Percentiles rank a stretch among this genome's conserved stretches.
Conservation (phyloP, 2,888 invertebrate species). For the Caenorhabditis macrosperma region DNA sequence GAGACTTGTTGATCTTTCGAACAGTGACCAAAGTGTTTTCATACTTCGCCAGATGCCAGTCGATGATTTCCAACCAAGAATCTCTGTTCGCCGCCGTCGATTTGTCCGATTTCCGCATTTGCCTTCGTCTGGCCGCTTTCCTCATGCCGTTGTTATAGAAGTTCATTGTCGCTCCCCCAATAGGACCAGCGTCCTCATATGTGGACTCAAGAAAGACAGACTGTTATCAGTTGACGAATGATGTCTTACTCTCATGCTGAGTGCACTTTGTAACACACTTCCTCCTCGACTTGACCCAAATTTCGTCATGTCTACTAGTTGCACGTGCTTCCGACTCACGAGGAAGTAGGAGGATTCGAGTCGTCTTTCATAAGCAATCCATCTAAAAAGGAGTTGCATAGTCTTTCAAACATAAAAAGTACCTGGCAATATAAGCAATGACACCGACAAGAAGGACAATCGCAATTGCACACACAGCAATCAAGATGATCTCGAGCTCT, state of each 20-base stretch:
- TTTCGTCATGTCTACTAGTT: conserved; percentile 56
- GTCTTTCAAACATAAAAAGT: not conserved
- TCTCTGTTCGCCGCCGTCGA: conserved; percentile 9
- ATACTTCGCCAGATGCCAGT: conserved; percentile 64
- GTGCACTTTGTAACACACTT: conserved; percentile 59
- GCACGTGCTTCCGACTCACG: conserved; percentile 55
- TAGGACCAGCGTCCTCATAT: conserved; percentile 26
- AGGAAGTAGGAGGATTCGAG: conserved; percentile 64
- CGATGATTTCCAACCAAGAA: conserved; percentile 58
- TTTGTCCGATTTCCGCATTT: conserved; percentile 21
- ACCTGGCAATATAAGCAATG: conserved; percentile 55
- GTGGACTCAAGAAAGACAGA: conserved; percentile 44
- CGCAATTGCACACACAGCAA: conserved; percentile 53
- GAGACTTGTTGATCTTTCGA: conserved; percentile 59
- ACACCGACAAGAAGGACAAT: conserved; percentile 47
- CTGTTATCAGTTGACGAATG: not conserved
- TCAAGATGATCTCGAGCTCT: conserved; percentile 64
- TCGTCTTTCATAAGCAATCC: conserved; percentile 63
- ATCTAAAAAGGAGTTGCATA: conserved; percentile 36
- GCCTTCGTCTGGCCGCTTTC: conserved; percentile 39
- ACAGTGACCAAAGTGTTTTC: conserved; percentile 60
- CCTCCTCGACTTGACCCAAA: conserved; percentile 63
- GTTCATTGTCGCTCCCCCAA: conserved; percentile 50
- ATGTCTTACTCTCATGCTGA: conserved; percentile 48
- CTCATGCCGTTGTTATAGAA: conserved; percentile 63